phyloP scores from a whole-genome alignment of 2,888 invertebrate species.

The Eupithecia tripunctaria region DNA sequence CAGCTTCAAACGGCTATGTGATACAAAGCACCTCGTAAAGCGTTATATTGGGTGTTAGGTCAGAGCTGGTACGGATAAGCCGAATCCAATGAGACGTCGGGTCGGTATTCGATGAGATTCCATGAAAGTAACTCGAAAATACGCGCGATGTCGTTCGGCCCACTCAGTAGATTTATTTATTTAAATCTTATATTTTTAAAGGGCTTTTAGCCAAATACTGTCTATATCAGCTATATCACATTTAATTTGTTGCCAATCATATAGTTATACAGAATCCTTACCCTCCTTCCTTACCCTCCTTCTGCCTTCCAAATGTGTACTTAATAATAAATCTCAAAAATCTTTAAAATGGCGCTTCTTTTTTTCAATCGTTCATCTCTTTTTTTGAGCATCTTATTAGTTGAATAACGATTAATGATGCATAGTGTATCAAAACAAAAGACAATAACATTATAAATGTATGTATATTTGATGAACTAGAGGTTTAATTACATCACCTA shows the following conservation, averaged over 20 bases:
- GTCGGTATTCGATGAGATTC: conserved; percentile 7
- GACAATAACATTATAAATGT: no score
- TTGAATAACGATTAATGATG: no score
- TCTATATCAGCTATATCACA: no score
- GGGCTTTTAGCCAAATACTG: no score
- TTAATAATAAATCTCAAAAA: no score
- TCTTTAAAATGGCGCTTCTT: no score
- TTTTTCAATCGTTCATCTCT: no score
- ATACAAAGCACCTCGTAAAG: conserved; percentile 18
- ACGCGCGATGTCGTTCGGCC: not conserved
- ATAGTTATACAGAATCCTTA: no score
- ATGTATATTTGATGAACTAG: not conserved
- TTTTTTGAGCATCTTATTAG: no score
- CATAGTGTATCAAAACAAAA: not conserved
- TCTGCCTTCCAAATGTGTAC: no score
- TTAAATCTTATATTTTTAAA: not conserved
- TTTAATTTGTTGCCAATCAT: no score
- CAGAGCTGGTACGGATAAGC: conserved; percentile 44
- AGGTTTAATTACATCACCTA: not conserved
- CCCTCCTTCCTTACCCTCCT: no score
- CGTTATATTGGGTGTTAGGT: conserved; percentile 28
- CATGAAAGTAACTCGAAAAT: not conserved
- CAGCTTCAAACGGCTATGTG: conserved; percentile 7
- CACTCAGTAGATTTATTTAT: not conserved
- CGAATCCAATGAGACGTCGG: conserved; percentile 48